Conservation (phyloP, 2,113 vertebrate genomes). For the Neolamprologus sp. region DNA sequence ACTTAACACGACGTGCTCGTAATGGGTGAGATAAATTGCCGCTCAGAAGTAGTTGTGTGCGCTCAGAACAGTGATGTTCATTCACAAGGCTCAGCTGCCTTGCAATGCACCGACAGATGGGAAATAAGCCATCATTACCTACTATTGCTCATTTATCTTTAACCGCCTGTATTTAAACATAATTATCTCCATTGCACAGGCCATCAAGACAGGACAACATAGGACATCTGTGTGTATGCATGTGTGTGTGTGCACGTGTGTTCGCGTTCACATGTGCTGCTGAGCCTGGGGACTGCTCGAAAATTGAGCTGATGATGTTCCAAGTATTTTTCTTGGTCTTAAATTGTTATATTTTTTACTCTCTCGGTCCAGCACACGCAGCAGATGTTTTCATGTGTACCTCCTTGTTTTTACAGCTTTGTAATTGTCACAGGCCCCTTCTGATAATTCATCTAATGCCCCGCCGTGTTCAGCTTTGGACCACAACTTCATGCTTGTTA, state of each 20-base stretch:
- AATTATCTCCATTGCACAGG: conserved; percentile 68
- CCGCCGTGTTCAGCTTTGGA: conserved; percentile 27
- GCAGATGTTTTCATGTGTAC: conserved; percentile 50
- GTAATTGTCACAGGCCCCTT: conserved; percentile 26
- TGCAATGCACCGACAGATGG: conserved; percentile 51
- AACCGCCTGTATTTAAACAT: conserved; percentile 65
- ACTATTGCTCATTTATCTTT: conserved; percentile 72
- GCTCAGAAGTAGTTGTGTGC: not conserved
- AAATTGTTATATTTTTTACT: conserved; percentile 29
- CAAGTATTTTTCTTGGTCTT: conserved; percentile 31
- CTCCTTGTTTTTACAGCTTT: conserved; percentile 59
- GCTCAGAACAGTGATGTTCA: conserved; percentile 43
- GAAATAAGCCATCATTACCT: conserved; percentile 68
- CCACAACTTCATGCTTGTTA: conserved; percentile 40
- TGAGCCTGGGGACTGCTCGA: conserved; percentile 9
- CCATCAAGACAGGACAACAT: conserved; percentile 34
- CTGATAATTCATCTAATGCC: conserved; percentile 45
- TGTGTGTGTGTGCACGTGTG: conserved; percentile 34
- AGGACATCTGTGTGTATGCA: conserved; percentile 54
- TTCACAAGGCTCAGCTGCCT: conserved; percentile 52
- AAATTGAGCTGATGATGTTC: conserved; percentile 49
- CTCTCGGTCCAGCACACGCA: conserved; percentile 2
- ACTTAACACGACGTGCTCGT: not conserved
- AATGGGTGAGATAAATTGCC: conserved; percentile 4
- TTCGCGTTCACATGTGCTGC: conserved; percentile 7